These are phyloP conservation scores for Camelus bactrianus DNA, from an alignment of 2,113 vertebrate species.

Conservation along the genomic window DNA sequence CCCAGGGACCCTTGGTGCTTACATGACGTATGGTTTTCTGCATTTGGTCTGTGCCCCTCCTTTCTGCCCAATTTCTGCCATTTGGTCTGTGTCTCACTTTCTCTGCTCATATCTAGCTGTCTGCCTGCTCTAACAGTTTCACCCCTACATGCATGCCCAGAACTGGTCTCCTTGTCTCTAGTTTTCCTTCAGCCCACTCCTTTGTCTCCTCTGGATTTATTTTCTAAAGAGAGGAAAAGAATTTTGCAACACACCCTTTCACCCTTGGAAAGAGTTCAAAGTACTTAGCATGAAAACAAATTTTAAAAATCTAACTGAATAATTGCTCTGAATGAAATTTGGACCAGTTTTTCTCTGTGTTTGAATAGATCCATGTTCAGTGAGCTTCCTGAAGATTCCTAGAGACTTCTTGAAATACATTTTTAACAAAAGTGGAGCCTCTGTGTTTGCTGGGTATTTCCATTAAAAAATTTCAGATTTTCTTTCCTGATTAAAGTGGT, in stretches of 20 bases:
- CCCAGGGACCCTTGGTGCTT: no score
- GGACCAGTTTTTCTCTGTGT: background rate
- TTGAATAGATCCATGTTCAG: background rate
- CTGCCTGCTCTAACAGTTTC: background rate
- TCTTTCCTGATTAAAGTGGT: slow-evolving; percentile 9
- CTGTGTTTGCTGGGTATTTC: background rate
- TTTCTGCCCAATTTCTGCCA: no score
- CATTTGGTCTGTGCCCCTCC: no score
- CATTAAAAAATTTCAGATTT: slow-evolving; percentile 22
- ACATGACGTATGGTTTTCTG: no score
- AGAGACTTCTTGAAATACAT: background rate
- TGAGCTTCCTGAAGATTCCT: background rate
- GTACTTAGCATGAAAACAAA: background rate
- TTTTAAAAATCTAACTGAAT: background rate
- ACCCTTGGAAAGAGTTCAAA: background rate
- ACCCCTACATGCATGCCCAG: background rate
- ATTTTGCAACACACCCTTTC: background rate
- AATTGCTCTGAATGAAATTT: background rate
- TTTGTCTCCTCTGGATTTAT: background rate
- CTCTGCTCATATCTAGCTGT: no score
- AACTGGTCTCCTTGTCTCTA: background rate
- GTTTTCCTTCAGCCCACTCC: background rate
- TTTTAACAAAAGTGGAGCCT: background rate
- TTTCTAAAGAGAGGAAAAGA: slow-evolving; percentile 1
- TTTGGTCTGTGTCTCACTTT: no score